A percentile compares a stretch with the other conserved stretches of the same genome.
These are phyloP conservation scores for Calyptommatus sinebrachiatus DNA, from an alignment of 2,113 vertebrate genomes.

Conservation along the genomic window DNA sequence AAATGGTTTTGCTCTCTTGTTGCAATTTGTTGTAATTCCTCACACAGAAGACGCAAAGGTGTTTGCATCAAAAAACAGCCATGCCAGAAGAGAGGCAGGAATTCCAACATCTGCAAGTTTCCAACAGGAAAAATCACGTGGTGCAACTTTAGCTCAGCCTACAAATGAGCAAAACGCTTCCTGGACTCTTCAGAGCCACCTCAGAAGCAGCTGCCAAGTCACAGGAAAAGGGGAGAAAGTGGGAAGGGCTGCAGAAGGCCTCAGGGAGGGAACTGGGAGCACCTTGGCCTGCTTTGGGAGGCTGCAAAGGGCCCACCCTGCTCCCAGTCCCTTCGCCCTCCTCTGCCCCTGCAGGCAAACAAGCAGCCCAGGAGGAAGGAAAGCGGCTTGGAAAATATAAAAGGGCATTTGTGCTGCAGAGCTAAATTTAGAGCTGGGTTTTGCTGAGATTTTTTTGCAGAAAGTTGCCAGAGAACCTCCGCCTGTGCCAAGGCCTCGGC, in stretches of 20 bases:
- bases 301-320: no score
- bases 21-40: no score
- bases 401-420: slow-evolving; percentile 46
- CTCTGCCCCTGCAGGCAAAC: neutral
- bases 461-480: slow-evolving; percentile 51
- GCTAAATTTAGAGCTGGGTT: slow-evolving; percentile 61
- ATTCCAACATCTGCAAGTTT: neutral
- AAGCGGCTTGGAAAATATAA: slow-evolving; percentile 45
- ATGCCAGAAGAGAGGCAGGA: neutral
- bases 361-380: slow-evolving; percentile 15
- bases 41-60: no score
- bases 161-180: neutral
- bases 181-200: neutral
- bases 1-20: no score
- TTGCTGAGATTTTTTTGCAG: slow-evolving; percentile 48
- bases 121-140: neutral
- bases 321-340: no score
- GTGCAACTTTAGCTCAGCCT: neutral
- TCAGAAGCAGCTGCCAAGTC: neutral
- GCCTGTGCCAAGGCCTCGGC: slow-evolving; percentile 41
- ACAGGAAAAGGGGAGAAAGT: no score
- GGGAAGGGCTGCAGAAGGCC: no score
- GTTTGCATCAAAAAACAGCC: no score
- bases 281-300: slow-evolving; percentile 22
- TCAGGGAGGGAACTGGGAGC: no score